Evolutionary conservation across 2,113 vertebrate species (phyloP).

Genomic region (Psittacula cyanocephala): DNA sequence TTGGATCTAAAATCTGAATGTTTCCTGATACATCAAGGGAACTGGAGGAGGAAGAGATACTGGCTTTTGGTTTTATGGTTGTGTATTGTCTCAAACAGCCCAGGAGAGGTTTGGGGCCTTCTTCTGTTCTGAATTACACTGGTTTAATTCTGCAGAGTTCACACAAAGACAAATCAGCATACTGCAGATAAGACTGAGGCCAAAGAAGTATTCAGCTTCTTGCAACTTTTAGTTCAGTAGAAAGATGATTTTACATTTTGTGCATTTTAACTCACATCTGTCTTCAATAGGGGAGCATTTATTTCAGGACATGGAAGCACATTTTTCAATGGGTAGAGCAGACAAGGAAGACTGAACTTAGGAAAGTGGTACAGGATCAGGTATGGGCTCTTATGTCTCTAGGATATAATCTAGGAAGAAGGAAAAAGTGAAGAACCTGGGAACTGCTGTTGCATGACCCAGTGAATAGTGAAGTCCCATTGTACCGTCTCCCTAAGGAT

Average conservation of each 20-base stretch:
- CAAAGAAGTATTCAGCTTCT: neutral
- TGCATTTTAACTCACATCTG: neutral
- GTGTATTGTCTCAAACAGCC: neutral
- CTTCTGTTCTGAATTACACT: neutral
- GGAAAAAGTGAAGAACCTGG: neutral
- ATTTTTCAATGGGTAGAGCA: neutral
- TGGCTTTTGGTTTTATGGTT: neutral
- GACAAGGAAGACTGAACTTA: neutral
- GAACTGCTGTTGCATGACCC: neutral
- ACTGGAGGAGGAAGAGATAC: neutral
- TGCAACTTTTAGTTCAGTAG: neutral
- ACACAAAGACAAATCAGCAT: neutral
- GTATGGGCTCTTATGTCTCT: neutral
- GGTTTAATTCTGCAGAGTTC: neutral
- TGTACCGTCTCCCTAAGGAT: neutral
- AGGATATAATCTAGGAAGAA: neutral
- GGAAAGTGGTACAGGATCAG: neutral
- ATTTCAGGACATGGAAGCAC: neutral
- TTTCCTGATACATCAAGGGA: neutral
- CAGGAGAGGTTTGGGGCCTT: neutral
- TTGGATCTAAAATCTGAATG: neutral
- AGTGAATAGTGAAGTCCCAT: neutral
- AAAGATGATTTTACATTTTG: neutral
- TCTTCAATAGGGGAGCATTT: neutral
- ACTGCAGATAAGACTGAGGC: neutral